Evolutionary conservation across 1,140 invertebrate genomes (phyloP).

Genomic region (Tetraneura akinire): DNA sequence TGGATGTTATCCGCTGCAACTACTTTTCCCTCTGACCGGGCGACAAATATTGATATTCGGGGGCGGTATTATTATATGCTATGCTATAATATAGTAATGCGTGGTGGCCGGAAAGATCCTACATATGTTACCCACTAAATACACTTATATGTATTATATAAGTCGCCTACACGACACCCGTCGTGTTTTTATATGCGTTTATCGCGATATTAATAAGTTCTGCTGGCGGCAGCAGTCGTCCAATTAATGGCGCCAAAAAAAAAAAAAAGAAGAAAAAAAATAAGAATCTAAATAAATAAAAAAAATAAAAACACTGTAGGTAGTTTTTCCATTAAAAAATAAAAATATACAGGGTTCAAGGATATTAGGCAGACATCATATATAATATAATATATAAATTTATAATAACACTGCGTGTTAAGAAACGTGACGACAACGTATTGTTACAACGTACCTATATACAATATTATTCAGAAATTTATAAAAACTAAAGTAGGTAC

Average conservation of each 20-base stretch:
- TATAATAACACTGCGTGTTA: too few species aligned
- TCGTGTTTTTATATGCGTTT: background rate
- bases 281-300: slow-evolving; percentile 1
- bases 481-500: background rate
- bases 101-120: slow-evolving; percentile 49
- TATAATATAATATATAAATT: background rate
- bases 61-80: background rate
- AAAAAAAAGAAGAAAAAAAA: background rate
- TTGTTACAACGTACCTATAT: background rate
- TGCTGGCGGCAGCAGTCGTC: background rate
- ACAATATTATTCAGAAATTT: background rate
- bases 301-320: background rate
- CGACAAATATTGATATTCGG: slow-evolving; percentile 47
- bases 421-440: slow-evolving; percentile 9
- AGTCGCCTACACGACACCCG: background rate
- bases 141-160: background rate
- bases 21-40: background rate
- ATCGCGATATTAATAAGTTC: background rate
- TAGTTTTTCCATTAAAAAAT: slow-evolving; percentile 13
- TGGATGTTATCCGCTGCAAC: too few species aligned
- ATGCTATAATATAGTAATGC: background rate
- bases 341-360: background rate
- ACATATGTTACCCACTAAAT: slow-evolving; percentile 20
- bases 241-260: slow-evolving; percentile 38
- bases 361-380: too few species aligned